Evolutionary conservation across 2,888 invertebrate genomes (phyloP).

Genomic region (Abrostola tripartita): DNA sequence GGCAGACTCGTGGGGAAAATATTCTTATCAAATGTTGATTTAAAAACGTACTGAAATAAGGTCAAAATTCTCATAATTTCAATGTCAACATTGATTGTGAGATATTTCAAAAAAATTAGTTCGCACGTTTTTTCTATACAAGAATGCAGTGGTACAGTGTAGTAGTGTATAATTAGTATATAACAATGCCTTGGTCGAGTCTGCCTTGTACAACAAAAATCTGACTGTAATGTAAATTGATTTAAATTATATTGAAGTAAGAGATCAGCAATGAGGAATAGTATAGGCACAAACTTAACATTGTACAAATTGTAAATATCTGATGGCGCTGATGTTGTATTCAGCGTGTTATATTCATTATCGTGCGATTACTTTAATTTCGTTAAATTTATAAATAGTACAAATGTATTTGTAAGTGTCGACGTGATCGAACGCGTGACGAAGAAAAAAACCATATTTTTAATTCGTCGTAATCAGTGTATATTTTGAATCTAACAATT

Average conservation of each 20-base stretch:
- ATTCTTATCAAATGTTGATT: background rate
- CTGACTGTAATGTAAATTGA: slow-evolving; percentile 21
- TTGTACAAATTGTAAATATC: slow-evolving; percentile 80
- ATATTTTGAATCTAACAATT: slow-evolving; percentile 73
- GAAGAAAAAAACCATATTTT: slow-evolving; percentile 61
- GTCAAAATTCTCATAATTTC: too few relatives aligned
- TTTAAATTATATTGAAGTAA: slow-evolving; percentile 44
- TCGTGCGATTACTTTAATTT: slow-evolving; percentile 63
- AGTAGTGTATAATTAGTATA: background rate
- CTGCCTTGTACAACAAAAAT: slow-evolving; percentile 20
- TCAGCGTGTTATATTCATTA: slow-evolving; percentile 67
- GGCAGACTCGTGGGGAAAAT: slow-evolving; percentile 21
- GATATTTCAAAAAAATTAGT: too few relatives aligned
- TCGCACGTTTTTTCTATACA: background rate
- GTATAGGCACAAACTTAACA: slow-evolving; percentile 55
- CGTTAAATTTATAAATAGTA: slow-evolving; percentile 84
- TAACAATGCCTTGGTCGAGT: slow-evolving; percentile 5
- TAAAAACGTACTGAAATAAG: too few relatives aligned
- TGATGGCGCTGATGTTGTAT: slow-evolving; percentile 63
- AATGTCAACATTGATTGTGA: too few relatives aligned
- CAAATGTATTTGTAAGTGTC: slow-evolving; percentile 82
- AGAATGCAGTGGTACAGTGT: background rate
- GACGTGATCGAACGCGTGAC: slow-evolving; percentile 50
- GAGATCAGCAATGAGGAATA: slow-evolving; percentile 36
- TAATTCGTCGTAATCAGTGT: slow-evolving; percentile 68